A percentile compares a stretch with the other conserved stretches of the same genome.
phyloP scores from a whole-genome alignment of 2,113 vertebrate genomes.

The Apteryx owenii region DNA sequence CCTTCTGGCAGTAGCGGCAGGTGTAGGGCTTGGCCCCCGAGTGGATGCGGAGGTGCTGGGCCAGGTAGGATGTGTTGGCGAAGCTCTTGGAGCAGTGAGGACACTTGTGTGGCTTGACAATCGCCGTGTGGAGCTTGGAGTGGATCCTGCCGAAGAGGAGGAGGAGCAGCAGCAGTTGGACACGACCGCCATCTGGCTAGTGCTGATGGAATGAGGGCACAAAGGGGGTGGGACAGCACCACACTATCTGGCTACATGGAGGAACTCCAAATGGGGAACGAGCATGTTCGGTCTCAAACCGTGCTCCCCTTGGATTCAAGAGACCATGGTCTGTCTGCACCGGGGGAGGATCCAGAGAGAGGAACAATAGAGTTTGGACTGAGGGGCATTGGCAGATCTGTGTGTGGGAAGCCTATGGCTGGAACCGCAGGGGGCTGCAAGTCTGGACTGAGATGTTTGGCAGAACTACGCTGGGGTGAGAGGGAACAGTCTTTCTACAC shows the following conservation, averaged over 20 bases:
- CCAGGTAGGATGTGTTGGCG: conserved; percentile 98
- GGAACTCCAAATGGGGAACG: conserved; percentile 47
- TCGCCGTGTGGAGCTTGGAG: conserved; percentile 93
- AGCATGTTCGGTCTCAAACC: conserved; percentile 13
- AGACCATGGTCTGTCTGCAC: conserved; percentile 57
- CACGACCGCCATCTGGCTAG: conserved; percentile 71
- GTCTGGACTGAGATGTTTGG: conserved; percentile 26
- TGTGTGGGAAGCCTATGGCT: conserved; percentile 53
- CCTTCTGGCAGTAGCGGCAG: conserved; percentile 92
- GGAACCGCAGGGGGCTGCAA: conserved; percentile 29
- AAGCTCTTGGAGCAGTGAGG: conserved; percentile 96
- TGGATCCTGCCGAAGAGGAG: conserved; percentile 90
- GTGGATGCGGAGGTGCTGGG: conserved; percentile 97
- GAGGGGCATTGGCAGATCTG: conserved; percentile 66
- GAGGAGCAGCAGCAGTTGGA: conserved; percentile 81
- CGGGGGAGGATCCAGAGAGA: conserved; percentile 75
- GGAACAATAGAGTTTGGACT: conserved; percentile 59
- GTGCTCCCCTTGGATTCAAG: conserved; percentile 38
- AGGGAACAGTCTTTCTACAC: neutral
- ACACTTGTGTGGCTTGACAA: conserved; percentile 95
- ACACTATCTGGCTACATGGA: conserved; percentile 64
- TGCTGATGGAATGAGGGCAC: conserved; percentile 69
- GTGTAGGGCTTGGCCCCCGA: conserved; percentile 97
- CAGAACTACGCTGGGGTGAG: neutral
- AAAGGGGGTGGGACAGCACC: conserved; percentile 73